Base-by-base conservation (phyloP, 2,888 invertebrate genomes). In the Ceriagrion tenellum region DNA sequence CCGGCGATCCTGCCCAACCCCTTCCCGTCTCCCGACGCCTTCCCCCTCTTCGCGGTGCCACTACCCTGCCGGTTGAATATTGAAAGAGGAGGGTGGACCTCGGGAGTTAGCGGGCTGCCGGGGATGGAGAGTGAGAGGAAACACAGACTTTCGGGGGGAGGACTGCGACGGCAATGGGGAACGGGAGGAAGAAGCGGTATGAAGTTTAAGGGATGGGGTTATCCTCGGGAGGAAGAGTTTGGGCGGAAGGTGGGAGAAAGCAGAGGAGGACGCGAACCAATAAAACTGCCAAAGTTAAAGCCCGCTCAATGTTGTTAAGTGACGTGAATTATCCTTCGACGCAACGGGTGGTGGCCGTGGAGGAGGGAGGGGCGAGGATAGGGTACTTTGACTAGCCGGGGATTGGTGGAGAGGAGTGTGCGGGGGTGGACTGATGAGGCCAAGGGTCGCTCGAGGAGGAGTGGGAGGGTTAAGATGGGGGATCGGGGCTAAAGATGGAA, bases 241-340 rank as follows among this genome's bases (percentile, higher is more conserved):
- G 47, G 13, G 55, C 20, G 10, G 89, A 55, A 59, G 89, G 26
- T 89, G 55, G 47, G 55, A 47, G 93, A 55, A n/a, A 59, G 59
- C 12, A 56, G 59, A 20, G 59, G 59, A 93, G 93, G 93, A 74
- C 55, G 93, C 69, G 63, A 93, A 93, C 93, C 93, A 93, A 93
- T 93, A 93, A 93, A 93, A 93, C 93, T 93, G 97, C 96, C 96
- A 97, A 97, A 97, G 97, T 97, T 96, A 97, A 97, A 97, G 97
- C 97, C 97, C 96, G 96, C 97, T 97, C 97, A 97, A 97, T 97
- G 97, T 96, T 96, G 97, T 97, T 97, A 97, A 97, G 97, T 97
- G 97, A 97, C 97, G 97, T 97, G 97, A 97, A 97, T 97, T 97
- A 97, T 97, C 97, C 96, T 89, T 90, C 47, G 95, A 95, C 95